Evolutionary conservation across 2,888 invertebrate species (phyloP), one percentile per base, ranked within the genome.

Genomic region (Ectemnius cavifrons): DNA sequence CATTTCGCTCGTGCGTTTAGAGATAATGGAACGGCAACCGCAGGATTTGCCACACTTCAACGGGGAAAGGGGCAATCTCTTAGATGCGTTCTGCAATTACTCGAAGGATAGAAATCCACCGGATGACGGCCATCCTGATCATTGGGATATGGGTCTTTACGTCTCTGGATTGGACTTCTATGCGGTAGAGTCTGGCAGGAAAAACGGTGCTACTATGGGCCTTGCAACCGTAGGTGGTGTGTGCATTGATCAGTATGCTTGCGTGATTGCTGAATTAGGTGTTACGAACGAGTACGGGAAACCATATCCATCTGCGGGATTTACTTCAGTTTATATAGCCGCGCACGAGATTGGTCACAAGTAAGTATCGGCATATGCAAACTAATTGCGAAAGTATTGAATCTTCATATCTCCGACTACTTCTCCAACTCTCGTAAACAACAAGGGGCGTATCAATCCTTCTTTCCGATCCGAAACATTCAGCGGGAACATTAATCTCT

Each of bases 311-410:
- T 96, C 96, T 49, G 95, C 96, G 27, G 96, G 96, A n/a, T 96
- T 96, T 89, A 95, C 95, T 18, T 95, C 96, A 63, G 95, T 96
- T 84, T 96, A 95, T 90, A 95, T 96, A 87, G 93, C 96, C 77
- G 96, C 96, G 0, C 96, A 96, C 89, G 96, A 96, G 92, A 96
- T 96, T 75, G 96, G 96, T 77, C 96, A 95, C 91, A 96, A 96
- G 96, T 96, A 93, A 92, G 93, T 92, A 4, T 57, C 16, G 16
- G 57, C 14, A 11, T 47, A 47, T 16, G 18, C 6, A 49, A 5
- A 14, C 28, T 13, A 37, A 6, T 8, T 37, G 37, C 11, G 37
- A 37, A 37, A 37, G 37, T 52, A 52, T 52, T 52, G 52, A 47
- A 6, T 16, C n/a, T 52, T 16, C 52, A 5, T 13, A 16, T 52